Conservation (phyloP, 2,888 invertebrate species). For the Malacosoma neustria region DNA sequence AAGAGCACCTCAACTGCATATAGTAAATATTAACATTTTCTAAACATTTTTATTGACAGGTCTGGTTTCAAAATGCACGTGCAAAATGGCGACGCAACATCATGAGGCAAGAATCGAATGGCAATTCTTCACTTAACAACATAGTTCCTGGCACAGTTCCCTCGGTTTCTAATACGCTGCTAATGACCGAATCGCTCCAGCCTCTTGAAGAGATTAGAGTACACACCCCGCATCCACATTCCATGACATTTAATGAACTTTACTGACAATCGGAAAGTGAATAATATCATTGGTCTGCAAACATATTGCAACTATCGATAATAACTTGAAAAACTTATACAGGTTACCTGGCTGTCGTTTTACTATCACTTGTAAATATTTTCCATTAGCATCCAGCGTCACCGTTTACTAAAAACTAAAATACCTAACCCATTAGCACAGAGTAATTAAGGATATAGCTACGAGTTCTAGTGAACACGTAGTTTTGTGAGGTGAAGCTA, state of each 20-base stretch:
- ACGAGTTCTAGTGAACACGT: too few relatives aligned
- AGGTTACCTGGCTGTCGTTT: too few relatives aligned
- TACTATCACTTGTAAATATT: too few relatives aligned
- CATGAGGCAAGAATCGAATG: slow-evolving; percentile 84
- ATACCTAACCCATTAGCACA: too few relatives aligned
- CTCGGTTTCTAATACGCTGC: slow-evolving; percentile 26
- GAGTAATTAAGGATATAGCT: too few relatives aligned
- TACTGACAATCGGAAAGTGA: slow-evolving; percentile 36
- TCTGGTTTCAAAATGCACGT: slow-evolving; percentile 99
- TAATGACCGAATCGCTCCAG: slow-evolving; percentile 44
- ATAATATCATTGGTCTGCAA: slow-evolving; percentile 1
- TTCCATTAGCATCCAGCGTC: too few relatives aligned
- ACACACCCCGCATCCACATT: slow-evolving; percentile 47
- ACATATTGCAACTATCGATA: too few relatives aligned
- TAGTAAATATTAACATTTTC: too few relatives aligned
- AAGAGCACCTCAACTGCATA: too few relatives aligned
- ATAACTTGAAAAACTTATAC: too few relatives aligned
- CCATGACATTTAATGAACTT: slow-evolving; percentile 51
- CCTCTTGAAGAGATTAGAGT: slow-evolving; percentile 54
- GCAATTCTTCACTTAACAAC: slow-evolving; percentile 31
- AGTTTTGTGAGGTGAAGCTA: too few relatives aligned
- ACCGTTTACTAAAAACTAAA: too few relatives aligned
- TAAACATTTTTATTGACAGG: slow-evolving; percentile 82
- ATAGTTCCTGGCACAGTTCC: slow-evolving; percentile 24
- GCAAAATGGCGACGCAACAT: slow-evolving; percentile 98